phyloP scores from a whole-genome alignment of 2,797 vertebrate genomes.

The Botia kubotai region DNA sequence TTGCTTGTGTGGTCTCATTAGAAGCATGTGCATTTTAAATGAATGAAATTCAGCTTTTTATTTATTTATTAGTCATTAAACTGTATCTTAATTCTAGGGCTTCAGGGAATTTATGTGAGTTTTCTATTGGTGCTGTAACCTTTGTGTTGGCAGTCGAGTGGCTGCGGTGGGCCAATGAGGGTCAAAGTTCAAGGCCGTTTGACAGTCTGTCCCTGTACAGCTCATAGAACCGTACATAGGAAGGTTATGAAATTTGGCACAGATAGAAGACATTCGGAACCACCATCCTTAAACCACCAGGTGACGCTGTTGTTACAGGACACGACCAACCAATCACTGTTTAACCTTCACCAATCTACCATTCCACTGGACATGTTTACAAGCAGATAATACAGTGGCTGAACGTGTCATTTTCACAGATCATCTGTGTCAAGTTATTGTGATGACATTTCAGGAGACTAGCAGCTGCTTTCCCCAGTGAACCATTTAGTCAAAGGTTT shows the following conservation, averaged over 20 bases:
- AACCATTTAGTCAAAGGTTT: too few species aligned
- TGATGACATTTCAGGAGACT: neutral
- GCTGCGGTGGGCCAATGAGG: neutral
- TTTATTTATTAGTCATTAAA: too few species aligned
- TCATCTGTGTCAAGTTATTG: neutral
- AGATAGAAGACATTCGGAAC: too few species aligned
- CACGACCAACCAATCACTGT: neutral
- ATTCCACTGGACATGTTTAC: neutral
- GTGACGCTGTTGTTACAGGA: neutral
- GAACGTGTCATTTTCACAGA: neutral
- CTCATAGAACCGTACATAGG: too few species aligned
- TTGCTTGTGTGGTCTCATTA: neutral
- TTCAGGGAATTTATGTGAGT: neutral
- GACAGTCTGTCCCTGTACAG: neutral
- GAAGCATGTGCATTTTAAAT: neutral
- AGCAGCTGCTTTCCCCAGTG: neutral
- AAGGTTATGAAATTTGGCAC: neutral
- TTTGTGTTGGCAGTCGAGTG: slow-evolving; percentile 15
- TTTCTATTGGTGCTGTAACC: slow-evolving; percentile 15
- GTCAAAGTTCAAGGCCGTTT: slow-evolving; percentile 40
- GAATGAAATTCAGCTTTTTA: neutral
- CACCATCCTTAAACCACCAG: neutral
- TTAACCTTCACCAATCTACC: neutral
- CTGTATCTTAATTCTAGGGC: neutral
- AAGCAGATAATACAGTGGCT: neutral